Percentiles rank a stretch among this genome's conserved stretches.
Evolutionary conservation across 1,140 invertebrate species (phyloP).

Genomic region (Drosophila yakuba): DNA sequence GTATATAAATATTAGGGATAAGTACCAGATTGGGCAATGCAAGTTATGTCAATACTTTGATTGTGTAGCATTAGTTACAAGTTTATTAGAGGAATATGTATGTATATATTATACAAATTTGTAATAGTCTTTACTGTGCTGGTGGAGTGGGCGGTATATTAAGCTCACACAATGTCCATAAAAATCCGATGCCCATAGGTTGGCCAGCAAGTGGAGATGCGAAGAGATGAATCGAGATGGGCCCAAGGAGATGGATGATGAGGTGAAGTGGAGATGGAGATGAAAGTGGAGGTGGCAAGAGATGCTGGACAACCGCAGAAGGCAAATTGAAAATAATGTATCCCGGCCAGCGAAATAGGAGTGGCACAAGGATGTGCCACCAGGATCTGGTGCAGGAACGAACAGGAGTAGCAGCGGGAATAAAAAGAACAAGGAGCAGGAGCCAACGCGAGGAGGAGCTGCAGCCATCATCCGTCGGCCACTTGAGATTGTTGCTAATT

Average conservation of each 20-base stretch:
- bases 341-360: constrained; percentile 29
- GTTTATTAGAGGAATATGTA: no score
- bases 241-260: constrained; percentile 13
- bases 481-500: constrained; percentile 66
- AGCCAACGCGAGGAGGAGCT: background rate
- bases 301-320: constrained; percentile 32
- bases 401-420: background rate
- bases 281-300: background rate
- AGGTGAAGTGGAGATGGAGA: background rate
- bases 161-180: constrained; percentile 29
- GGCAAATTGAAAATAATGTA: constrained; percentile 62
- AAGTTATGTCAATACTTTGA: no score
- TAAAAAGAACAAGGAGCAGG: background rate
- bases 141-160: constrained; percentile 1
- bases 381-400: background rate
- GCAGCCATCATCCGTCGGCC: constrained; percentile 34
- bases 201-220: constrained; percentile 20
- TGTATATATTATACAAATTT: no score
- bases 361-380: background rate
- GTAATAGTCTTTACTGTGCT: background rate
- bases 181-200: constrained; percentile 31
- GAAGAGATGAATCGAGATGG: constrained; percentile 4
- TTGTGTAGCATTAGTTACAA: no score
- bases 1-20: background rate
- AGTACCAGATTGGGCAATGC: no score